These are phyloP conservation scores for Machimus atricapillus DNA, from an alignment of 2,888 invertebrate species.

Conservation along the genomic window DNA sequence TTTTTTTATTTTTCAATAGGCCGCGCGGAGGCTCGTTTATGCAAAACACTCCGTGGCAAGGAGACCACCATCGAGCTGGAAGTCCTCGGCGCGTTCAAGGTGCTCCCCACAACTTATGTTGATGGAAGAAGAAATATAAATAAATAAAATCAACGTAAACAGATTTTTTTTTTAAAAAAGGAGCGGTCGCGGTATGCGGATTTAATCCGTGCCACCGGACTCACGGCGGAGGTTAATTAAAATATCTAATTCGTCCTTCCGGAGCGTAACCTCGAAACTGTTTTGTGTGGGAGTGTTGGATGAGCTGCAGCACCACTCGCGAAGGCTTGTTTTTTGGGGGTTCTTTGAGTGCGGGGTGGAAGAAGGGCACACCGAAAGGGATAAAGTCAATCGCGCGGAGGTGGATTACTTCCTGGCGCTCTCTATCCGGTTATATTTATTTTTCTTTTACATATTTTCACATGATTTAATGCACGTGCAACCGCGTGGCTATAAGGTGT, in stretches of 20 bases:
- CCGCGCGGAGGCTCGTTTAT: background rate
- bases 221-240: background rate
- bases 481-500: background rate
- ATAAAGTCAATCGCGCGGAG: background rate
- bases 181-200: background rate
- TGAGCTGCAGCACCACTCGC: background rate
- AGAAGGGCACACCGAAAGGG: background rate
- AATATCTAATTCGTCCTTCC: conserved; percentile 15
- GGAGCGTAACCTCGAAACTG: conserved; percentile 21
- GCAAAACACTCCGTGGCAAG: background rate
- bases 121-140: background rate
- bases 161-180: background rate
- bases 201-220: background rate
- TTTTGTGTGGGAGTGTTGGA: background rate
- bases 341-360: background rate
- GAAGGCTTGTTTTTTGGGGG: background rate
- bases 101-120: conserved; percentile 14
- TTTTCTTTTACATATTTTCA: conserved; percentile 8
- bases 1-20: conserved; percentile 1
- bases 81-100: conserved; percentile 9
- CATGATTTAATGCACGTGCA: conserved; percentile 18
- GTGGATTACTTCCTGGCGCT: background rate
- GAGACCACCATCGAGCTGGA: background rate
- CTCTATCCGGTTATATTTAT: background rate
- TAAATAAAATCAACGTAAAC: conserved; percentile 1